These are phyloP conservation scores for Molossus molossus DNA, from an alignment of 2,797 vertebrate species.

Conservation along the genomic window DNA sequence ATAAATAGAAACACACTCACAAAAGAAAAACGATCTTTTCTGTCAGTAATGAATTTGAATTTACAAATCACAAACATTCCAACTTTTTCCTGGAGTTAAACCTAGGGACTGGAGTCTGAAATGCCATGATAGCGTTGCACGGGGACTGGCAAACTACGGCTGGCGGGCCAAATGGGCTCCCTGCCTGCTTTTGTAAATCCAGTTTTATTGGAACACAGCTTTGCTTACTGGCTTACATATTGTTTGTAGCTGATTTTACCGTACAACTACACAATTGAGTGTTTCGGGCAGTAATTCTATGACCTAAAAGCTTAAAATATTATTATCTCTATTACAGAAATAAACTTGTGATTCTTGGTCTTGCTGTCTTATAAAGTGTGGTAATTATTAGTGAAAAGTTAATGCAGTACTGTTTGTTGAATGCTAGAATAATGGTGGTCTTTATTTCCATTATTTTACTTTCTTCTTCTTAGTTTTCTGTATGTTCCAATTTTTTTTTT, in stretches of 20 bases:
- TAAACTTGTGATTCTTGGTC: neutral
- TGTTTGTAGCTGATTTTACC: neutral
- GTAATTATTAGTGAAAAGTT: slow-evolving; percentile 54
- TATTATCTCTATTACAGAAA: neutral
- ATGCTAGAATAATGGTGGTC: neutral
- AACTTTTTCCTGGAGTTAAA: slow-evolving; percentile 33
- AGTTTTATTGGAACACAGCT: neutral
- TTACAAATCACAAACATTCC: slow-evolving; percentile 56
- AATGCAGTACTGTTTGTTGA: neutral
- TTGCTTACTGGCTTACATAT: neutral
- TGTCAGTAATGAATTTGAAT: slow-evolving; percentile 71
- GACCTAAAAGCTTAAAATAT: neutral
- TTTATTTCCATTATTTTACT: neutral
- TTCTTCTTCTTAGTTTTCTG: neutral
- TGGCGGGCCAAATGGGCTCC: neutral
- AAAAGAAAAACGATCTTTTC: slow-evolving; percentile 64
- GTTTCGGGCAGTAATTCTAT: neutral
- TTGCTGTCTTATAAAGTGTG: neutral
- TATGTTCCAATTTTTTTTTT: neutral
- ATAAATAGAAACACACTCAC: slow-evolving; percentile 52
- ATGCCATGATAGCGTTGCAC: neutral
- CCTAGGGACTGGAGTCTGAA: slow-evolving; percentile 34
- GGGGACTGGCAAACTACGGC: neutral
- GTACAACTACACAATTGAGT: neutral
- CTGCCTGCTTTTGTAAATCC: neutral